Base-by-base conservation (phyloP, 2,888 invertebrate genomes). In the Mesorhabditis spiculigera region DNA sequence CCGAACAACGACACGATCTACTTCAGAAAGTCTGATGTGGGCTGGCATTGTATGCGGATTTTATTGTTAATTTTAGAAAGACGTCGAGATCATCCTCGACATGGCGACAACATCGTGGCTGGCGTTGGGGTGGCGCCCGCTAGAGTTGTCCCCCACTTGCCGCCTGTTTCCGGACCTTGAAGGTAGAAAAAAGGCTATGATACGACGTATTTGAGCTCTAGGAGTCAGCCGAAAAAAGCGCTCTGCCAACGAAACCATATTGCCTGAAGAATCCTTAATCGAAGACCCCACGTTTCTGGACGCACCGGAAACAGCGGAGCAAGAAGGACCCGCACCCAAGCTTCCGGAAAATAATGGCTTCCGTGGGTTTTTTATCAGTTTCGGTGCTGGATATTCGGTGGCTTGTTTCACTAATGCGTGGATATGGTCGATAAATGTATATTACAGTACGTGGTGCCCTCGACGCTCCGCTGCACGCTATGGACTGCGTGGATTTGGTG, bases 401-500 rank as follows among this genome's bases (percentile, higher is more conserved):
- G 41, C 43, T 43, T 13, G 16, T 66, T 66, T 45, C 10, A 65
- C 5, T 13, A 65, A 65, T n/a, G 1, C 13, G 64, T 41, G 42
- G 6, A 28, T 28, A 43, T 45, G 44, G n/a, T 13, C 10, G 28
- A 42, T 45, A 45, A 43, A 61, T 28, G 28, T 28, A 13, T 16
- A 8, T 66, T 77, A 68, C 67, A 82, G 82, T 80, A 43, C 72
- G 78, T 45, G 69, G 75, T n/a, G 83, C 82, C 13, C 73, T 84
- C 3, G 73, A 75, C 41, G 76, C 82, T 43, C 78, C 82, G 4
- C 71, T 84, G 3, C 82, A 84, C 66, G 76, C 83, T 6, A 84
- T 84, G 84, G 84, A 84, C 68, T 84, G 84, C 65, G 71, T 79
- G 6, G 84, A 84, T 67, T 73, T 84, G 28, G 69, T 84, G n/a